These are phyloP conservation scores for Turritopsis rubra DNA, from an alignment of 30 jellyfish, hydroid and myxozoan genomes.

Conservation along the genomic window DNA sequence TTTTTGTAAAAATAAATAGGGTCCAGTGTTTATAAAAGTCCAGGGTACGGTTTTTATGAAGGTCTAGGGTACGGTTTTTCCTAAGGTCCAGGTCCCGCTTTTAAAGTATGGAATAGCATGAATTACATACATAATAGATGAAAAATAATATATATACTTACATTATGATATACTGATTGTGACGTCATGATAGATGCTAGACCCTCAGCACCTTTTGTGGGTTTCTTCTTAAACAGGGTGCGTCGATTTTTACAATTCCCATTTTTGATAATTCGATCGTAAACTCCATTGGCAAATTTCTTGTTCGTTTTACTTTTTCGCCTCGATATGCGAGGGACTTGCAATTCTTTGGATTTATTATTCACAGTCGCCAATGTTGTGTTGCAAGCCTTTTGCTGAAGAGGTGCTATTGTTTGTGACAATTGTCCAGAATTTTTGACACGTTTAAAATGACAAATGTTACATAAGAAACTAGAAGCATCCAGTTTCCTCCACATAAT, in stretches of 20 bases:
- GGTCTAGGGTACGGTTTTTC: too few species aligned
- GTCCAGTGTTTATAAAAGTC: too few species aligned
- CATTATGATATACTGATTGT: slow-evolving; percentile 54
- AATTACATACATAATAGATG: too few species aligned
- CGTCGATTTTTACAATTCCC: slow-evolving; percentile 43
- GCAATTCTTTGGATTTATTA: background rate
- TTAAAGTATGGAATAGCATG: too few species aligned
- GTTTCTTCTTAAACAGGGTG: slow-evolving; percentile 48
- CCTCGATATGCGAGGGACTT: slow-evolving; percentile 21
- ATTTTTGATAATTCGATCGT: slow-evolving; percentile 36
- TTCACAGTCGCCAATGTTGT: slow-evolving; percentile 20
- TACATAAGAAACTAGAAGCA: slow-evolving; percentile 51
- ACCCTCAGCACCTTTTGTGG: slow-evolving; percentile 48
- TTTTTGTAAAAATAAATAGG: too few species aligned
- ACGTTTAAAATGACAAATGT: slow-evolving; percentile 71
- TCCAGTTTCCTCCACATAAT: slow-evolving; percentile 81
- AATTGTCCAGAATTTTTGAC: slow-evolving; percentile 31
- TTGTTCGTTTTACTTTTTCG: slow-evolving; percentile 30
- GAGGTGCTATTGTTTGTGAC: background rate
- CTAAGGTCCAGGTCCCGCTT: too few species aligned
- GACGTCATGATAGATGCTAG: slow-evolving; percentile 54
- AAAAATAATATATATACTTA: too few species aligned
- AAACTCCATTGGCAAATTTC: slow-evolving; percentile 43
- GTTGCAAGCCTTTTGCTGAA: slow-evolving; percentile 28
- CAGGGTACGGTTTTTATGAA: too few species aligned